These are phyloP conservation scores for Asteroscopus sphinx DNA, from an alignment of 2,888 invertebrate genomes.

Conservation along the genomic window DNA sequence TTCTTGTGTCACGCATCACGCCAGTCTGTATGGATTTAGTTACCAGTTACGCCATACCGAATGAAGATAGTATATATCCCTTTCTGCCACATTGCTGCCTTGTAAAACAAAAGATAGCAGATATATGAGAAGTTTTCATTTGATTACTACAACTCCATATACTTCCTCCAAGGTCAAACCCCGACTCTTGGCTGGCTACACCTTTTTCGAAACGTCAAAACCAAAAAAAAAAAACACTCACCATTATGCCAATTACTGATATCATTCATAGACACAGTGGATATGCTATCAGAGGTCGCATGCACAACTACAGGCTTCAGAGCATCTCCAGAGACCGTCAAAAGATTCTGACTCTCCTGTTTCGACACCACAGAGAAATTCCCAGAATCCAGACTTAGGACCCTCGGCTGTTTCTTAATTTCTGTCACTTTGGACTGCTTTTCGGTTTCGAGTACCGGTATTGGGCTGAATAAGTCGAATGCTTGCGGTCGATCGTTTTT, in stretches of 20 bases:
- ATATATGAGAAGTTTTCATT: too few species aligned
- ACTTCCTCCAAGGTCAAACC: too few species aligned
- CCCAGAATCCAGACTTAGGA: constrained; percentile 81
- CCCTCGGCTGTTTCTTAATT: constrained; percentile 75
- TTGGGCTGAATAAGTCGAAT: constrained; percentile 89
- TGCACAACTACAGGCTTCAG: constrained; percentile 78
- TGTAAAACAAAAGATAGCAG: too few species aligned
- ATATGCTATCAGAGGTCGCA: constrained; percentile 81
- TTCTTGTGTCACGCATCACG: too few species aligned
- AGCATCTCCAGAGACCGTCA: constrained; percentile 79
- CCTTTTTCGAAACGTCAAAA: too few species aligned
- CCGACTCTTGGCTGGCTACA: too few species aligned
- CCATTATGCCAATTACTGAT: constrained; percentile 92
- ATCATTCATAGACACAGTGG: constrained; percentile 90
- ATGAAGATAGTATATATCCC: too few species aligned
- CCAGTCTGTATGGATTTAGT: too few species aligned
- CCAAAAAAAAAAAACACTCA: constrained; percentile 52
- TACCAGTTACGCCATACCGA: too few species aligned
- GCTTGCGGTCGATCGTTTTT: constrained; percentile 76
- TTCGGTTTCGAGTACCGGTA: constrained; percentile 76
- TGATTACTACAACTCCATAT: too few species aligned
- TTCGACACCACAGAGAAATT: constrained; percentile 83
- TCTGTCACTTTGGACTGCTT: constrained; percentile 80
- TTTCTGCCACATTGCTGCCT: too few species aligned
- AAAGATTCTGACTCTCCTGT: constrained; percentile 72